These are phyloP conservation scores for Gymnocypris eckloni DNA, from an alignment of 2,797 vertebrate species.

Conservation along the genomic window DNA sequence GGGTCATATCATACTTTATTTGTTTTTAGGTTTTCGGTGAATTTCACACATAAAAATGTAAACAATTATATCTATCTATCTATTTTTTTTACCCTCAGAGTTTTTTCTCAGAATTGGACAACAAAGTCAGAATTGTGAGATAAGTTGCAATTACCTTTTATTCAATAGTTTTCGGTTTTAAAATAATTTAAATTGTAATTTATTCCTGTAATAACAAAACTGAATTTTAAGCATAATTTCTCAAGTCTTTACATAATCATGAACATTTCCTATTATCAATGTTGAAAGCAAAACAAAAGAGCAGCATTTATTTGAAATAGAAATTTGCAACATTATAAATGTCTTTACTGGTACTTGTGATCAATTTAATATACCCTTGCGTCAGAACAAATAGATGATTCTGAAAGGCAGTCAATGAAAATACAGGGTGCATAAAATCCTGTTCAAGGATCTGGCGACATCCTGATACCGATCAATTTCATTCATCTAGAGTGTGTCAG, in stretches of 20 bases:
- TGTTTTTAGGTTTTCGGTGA: background rate
- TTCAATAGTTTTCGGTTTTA: too few relatives aligned
- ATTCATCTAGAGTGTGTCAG: slow-evolving; percentile 32
- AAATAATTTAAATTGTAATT: too few relatives aligned
- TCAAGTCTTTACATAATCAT: background rate
- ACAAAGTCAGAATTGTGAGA: too few relatives aligned
- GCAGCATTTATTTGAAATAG: background rate
- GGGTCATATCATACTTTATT: background rate
- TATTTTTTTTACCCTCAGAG: too few relatives aligned
- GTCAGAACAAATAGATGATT: background rate
- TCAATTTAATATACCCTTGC: background rate
- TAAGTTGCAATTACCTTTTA: too few relatives aligned
- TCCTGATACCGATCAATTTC: slow-evolving; percentile 43
- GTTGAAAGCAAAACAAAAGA: background rate
- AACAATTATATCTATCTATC: too few relatives aligned
- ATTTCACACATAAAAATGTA: background rate
- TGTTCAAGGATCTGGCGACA: slow-evolving; percentile 19
- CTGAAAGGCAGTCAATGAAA: slow-evolving; percentile 9
- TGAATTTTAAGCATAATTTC: too few relatives aligned
- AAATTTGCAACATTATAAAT: slow-evolving; percentile 2
- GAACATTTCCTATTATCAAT: background rate
- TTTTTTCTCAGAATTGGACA: too few relatives aligned
- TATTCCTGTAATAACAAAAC: too few relatives aligned
- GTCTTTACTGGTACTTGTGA: background rate
- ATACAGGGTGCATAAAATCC: background rate